Evolutionary conservation across 2,113 vertebrate species (phyloP), one percentile per base, ranked within the genome.

Genomic region (Hucho hucho): DNA sequence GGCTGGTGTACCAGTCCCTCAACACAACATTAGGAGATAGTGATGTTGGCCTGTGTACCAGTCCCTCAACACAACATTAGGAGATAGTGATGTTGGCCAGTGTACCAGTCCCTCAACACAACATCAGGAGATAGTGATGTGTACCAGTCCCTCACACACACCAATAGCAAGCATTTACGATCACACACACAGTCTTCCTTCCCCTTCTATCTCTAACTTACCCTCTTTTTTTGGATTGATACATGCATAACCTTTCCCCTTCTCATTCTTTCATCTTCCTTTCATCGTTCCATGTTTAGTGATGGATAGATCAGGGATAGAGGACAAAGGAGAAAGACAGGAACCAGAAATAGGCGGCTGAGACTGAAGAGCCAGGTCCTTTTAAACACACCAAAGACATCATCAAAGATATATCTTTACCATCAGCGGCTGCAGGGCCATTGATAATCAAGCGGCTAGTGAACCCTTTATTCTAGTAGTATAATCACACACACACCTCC

Each of bases 371-470:
- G 77, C 75, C 77, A 81, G 82, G 66, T 83, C 83, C 85, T 89
- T 87, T 82, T 82, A 28, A 80, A 83, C 80, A 63, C 79, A 43
- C 49, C 12, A 18, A 43, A 67, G n/a, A n/a, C 80, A 9, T 77
- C 87, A 91, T 92, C 87, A 91, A 91, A 92, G 87, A 86, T 79
- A 73, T 75, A 53, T 53, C 12, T 6, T 87, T 84, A 76, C 82
- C 80, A 80, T 73, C 77, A 71, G 37, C 37, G 37, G 37, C 37
- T 11, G 37, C 37, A 43, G 65, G 64, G 77, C 58, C 75, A 89
- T 89, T 90, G 89, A 91, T 90, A 90, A 92, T 91, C 90, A 90
- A 87, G 83, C 81, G 75, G 77, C 86, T 79, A 90, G 89, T 89
- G 86, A 90, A 79, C 77, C 78, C 88, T 91, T 91, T 91, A 83